Evolutionary conservation across 1,140 invertebrate species (phyloP), one percentile per base, ranked within the genome.

Genomic region (Pseudomyrmex flavicornis): DNA sequence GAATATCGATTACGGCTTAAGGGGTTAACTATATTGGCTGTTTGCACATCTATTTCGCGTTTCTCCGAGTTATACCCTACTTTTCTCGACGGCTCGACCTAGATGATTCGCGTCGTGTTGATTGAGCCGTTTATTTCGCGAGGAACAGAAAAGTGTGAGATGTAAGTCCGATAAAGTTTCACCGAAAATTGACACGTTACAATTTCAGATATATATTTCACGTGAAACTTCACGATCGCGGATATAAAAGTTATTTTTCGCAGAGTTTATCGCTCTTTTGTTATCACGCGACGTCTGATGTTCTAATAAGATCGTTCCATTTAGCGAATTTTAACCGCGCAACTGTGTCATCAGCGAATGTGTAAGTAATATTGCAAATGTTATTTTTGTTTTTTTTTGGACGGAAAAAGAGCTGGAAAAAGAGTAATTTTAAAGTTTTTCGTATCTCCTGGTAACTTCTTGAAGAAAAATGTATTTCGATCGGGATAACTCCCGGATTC

Each of bases 1-100:
- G 80, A 52, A 74, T 63, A 52, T 75, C 79, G 84, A 85, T 85
- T 50, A 68, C 65, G 69, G 72, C 69, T 82, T 82, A 74, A 74
- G 69, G n/a, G 26, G 46, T 65, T 76, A 65, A 76, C 74, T 61
- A 56, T 76, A 76, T 76, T 76, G 74, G 26, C 26, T 76, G 48
- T 76, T 76, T 76, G 74, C 48, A 62, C 74, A 76, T 76, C 74
- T 76, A 76, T 76, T 66, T 76, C 48, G 74, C 61, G 74, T 76
- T 76, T 76, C 74, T 76, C 63, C 1, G 12, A 76, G 48, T 76
- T 76, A 76, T 56, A 56, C 12, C 48, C 61, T 76, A 54, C 61
- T 76, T 76, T 76, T 54, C 48, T 17, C 26, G n/a, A 52, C 35
- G 0, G 59, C 63, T 76, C 26, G 48, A 54, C 48, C 74, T 50